Evolutionary conservation across 1,140 invertebrate species (phyloP).

Genomic region (Eurosta solidaginis): DNA sequence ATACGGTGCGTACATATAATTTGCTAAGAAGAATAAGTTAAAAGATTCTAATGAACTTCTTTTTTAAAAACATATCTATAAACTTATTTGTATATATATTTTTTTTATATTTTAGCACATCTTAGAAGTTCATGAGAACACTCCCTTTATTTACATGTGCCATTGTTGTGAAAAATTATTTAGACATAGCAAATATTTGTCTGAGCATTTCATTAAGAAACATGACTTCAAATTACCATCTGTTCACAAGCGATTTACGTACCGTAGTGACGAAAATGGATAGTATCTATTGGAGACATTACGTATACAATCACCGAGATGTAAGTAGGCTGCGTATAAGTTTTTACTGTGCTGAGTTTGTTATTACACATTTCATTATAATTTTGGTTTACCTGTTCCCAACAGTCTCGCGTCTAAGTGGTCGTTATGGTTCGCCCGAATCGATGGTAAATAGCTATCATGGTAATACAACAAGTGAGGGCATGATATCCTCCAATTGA

Average conservation of each 20-base stretch:
- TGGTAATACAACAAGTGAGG: no score
- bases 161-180: constrained; percentile 81
- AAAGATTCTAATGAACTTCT: not conserved
- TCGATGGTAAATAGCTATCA: no score
- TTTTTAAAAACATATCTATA: no score
- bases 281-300: constrained; percentile 75
- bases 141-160: constrained; percentile 66
- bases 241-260: constrained; percentile 83
- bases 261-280: constrained; percentile 75
- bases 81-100: constrained; percentile 17
- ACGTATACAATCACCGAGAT: no score
- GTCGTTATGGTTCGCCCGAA: no score
- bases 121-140: constrained; percentile 53
- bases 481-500: no score
- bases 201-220: constrained; percentile 76
- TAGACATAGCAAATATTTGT: constrained; percentile 69
- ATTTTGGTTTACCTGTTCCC: no score
- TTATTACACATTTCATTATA: no score
- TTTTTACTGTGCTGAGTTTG: no score
- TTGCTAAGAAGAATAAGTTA: constrained; percentile 61
- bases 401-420: no score
- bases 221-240: constrained; percentile 81
- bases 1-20: constrained; percentile 62
- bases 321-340: no score
- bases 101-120: constrained; percentile 46